Base-by-base conservation (phyloP, 2,888 invertebrate species). In the Philonicus albiceps region DNA sequence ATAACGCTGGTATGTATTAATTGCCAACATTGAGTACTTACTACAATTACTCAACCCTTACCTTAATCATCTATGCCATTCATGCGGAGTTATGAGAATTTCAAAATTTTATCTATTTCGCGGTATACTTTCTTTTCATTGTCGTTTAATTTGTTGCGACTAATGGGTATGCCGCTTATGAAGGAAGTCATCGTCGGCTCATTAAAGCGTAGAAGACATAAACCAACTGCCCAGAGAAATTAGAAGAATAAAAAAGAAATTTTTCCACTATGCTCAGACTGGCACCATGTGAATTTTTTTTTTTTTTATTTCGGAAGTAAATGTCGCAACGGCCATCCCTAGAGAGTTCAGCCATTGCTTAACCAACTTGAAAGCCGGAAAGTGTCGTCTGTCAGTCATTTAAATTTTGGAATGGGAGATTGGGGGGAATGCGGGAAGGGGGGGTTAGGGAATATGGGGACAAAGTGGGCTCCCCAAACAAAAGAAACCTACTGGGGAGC, bases 101-200 rank as follows among this genome's bases (percentile, higher is more conserved):
- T 55, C 8, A 11, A 49, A 49, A 22, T 11, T 27, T 8, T 64
- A 7, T 19, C 11, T 22, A 7, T 3, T 11, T 22, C 22, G 19
- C 43, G n/a, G 72, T 31, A n/a, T 30, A 74, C 74, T 74, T 74
- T 74, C 74, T 74, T 34, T 74, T 31, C n/a, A 74, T 74, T 74
- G 74, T 31, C 74, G 74, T 31, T 30, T 19, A 74, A n/a, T 31
- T 74, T 31, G 34, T 74, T 2, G 37, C 73, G 19, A 1, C 74
- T 74, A 74, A 74, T 74, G 74, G 8, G 31, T 34, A 16, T 2
- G 74, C 2, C 31, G 19, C 6, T 37, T 34, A 74, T 74, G 13
- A 74, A 73, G 73, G 73, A 30, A 30, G 73, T 11, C 73, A 73
- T 13, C 13, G 22, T 73, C 31, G 34, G 34, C 74, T 74, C 74